Base-by-base conservation (phyloP, 1,140 invertebrate genomes). In the Drosophila paulistorum region DNA sequence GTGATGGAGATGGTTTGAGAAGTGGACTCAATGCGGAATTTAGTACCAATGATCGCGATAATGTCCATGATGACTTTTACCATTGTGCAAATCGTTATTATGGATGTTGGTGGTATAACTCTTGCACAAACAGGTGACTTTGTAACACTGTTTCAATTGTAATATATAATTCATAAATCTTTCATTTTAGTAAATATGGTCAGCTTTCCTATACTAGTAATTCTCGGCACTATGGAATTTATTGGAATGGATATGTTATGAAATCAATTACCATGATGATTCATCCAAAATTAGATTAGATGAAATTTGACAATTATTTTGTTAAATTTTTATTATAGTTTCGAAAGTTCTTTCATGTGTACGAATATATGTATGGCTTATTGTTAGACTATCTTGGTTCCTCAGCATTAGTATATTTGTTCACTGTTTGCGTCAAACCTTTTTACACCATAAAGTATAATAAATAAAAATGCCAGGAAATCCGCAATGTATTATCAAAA, bases 41-140 rank as follows among this genome's bases (percentile, higher is more conserved):
- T n/a, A 57, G 20, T 23, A 65, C 62, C 5, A 5, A 10, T 14
- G 68, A 70, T 23, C 20, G 14, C 2, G 61, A 69, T 20, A 65
- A 35, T 35, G 26, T 20, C n/a, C 1, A 6, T 2, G 17, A 48
- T 9, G 1, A 0, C n/a, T 5, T 3, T 48, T 3, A 11, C 26
- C 2, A 11, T 4, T 48, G 45, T 11, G 45, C 17, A 48, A 26
- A 26, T 0, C 1, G 10, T 7, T 11, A 2, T 10, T 6, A 2
- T 26, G 7, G n/a, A 23, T 2, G 13, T 11, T 48, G 45, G 45
- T 48, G 45, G 45, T 48, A 20, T 48, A 48, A 48, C 10, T 20
- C 7, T 2, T 48, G 45, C 9, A 20, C 7, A 17, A 3, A 14
- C 7, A 23, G 45, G 45, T 51, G 20, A 51, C 2, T n/a, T n/a